phyloP scores from a whole-genome alignment of 2,797 vertebrate species.

The Chloroceryle inda region DNA sequence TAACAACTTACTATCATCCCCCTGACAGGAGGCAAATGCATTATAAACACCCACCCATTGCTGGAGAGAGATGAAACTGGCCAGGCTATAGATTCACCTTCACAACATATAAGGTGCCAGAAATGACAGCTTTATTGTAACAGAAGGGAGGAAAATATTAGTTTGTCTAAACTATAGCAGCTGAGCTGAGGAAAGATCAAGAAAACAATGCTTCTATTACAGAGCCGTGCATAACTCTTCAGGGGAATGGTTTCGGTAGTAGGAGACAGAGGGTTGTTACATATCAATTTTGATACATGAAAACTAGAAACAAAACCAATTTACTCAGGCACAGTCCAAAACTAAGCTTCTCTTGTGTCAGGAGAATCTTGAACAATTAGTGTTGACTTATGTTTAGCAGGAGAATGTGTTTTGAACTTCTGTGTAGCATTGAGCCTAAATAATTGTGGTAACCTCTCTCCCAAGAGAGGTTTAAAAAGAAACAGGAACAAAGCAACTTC shows the following conservation, averaged over 20 bases:
- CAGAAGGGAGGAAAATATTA: constrained; percentile 53
- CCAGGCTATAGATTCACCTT: constrained; percentile 56
- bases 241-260: constrained; percentile 19
- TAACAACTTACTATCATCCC: constrained; percentile 53
- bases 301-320: constrained; percentile 50
- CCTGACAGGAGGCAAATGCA: constrained; percentile 65
- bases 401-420: neutral
- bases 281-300: constrained; percentile 57
- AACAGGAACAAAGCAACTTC: neutral
- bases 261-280: constrained; percentile 31
- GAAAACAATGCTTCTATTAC: constrained; percentile 55
- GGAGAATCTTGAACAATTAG: constrained; percentile 43
- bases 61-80: constrained; percentile 53
- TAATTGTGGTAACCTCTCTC: constrained; percentile 20
- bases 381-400: constrained; percentile 11
- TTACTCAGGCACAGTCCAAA: neutral
- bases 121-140: constrained; percentile 54
- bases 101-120: constrained; percentile 51
- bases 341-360: constrained; percentile 10
- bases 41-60: constrained; percentile 54
- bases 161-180: constrained; percentile 61
- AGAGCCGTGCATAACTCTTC: constrained; percentile 55
- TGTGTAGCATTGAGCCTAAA: neutral
- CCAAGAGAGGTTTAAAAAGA: neutral
- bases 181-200: constrained; percentile 46